Conservation (phyloP, 2,888 invertebrate genomes). For the Theretra japonica region DNA sequence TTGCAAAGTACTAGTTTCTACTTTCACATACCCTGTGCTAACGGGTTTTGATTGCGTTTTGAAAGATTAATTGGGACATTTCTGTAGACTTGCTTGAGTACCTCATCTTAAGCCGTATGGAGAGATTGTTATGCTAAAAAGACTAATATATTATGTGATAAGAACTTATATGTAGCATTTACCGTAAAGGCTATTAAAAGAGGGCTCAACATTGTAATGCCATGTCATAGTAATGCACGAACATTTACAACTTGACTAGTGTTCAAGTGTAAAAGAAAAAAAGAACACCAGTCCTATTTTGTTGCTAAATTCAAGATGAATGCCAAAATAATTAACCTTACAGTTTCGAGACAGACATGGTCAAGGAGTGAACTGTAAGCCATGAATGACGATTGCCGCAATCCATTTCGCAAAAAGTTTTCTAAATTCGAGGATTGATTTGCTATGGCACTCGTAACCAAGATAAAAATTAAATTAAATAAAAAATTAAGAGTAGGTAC, state of each 20-base stretch:
- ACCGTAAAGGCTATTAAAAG: too few relatives aligned
- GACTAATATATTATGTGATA: too few relatives aligned
- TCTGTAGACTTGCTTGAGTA: background rate
- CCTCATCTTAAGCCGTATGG: too few relatives aligned
- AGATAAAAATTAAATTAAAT: background rate
- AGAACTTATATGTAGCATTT: too few relatives aligned
- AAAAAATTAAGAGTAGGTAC: too few relatives aligned
- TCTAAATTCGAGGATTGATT: conserved; percentile 17
- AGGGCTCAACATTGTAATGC: background rate
- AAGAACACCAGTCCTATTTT: conserved; percentile 4
- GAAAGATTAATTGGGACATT: background rate
- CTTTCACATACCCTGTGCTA: conserved; percentile 7
- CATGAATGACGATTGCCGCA: conserved; percentile 26
- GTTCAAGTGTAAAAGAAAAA: background rate
- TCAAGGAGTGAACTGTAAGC: conserved; percentile 23
- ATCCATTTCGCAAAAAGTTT: conserved; percentile 25
- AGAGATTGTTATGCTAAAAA: too few relatives aligned
- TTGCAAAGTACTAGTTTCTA: conserved; percentile 23
- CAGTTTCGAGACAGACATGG: conserved; percentile 1
- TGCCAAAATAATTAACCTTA: conserved; percentile 22
- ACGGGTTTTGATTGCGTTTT: conserved; percentile 21
- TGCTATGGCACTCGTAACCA: background rate
- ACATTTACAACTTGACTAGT: background rate
- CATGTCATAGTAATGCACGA: background rate
- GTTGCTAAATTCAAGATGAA: conserved; percentile 15